Evolutionary conservation across 2,888 invertebrate genomes (phyloP), one percentile per base, ranked within the genome.

Genomic region (Steinernema scapterisci): DNA sequence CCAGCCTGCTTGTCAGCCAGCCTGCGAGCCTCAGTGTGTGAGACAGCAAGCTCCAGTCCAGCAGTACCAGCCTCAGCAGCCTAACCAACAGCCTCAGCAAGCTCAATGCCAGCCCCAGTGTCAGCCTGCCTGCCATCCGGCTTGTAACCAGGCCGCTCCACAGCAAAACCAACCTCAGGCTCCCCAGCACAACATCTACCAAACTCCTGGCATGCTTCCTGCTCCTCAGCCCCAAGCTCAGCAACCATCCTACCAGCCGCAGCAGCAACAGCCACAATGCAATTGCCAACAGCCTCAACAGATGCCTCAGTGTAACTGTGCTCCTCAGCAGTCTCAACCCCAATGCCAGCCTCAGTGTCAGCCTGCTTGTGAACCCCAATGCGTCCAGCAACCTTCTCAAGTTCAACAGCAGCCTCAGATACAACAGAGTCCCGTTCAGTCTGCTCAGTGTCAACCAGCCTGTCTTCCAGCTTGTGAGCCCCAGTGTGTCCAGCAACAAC

Each of bases 61-160:
- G 9, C 63, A 63, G 31, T 27, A 63, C 13, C 27, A 27, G 16
- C 31, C 31, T 27, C 63, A 63, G 54, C 54, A 21, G 25, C 13
- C 25, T 23, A 21, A 54, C 21, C 54, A 54, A 54, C 19, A 9
- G 6, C 23, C 25, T 9, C 54, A 54, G 51, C 63, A 63, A 31
- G 63, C 31, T 63, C 63, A 63, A n/a, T 63, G 63, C 16, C 63
- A 63, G 63, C 63, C 63, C 6, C 63, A 63, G 25, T 63, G 63
- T 31, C 63, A 63, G 16, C 63, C 63, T 16, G 38, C 38, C 38
- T 38, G 38, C 38, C 38, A 38, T 6, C 38, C 38, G 38, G 9
- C 5, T 38, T 38, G 38, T 9, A 9, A 6, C 38, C 38, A 38
- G 9, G 5, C 38, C 9, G 38, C 38, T 38, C 38, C 38, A 6